These are phyloP conservation scores for Diarsia rubi DNA, from an alignment of 2,888 invertebrate species.

Conservation along the genomic window DNA sequence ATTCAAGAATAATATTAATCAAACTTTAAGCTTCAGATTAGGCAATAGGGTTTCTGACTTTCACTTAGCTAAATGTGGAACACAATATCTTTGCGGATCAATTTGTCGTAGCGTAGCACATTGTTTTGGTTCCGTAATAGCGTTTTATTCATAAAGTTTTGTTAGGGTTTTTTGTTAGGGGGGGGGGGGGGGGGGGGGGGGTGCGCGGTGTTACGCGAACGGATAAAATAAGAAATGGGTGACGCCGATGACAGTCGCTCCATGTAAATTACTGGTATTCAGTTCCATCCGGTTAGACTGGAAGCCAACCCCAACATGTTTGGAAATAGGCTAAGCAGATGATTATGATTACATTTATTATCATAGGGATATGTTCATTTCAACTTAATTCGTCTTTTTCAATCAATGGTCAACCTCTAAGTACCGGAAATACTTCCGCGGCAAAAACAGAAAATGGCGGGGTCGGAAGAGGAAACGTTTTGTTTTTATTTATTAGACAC, in stretches of 20 bases:
- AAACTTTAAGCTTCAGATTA: neutral
- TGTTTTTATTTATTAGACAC: slow-evolving; percentile 61
- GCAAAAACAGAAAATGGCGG: slow-evolving; percentile 51
- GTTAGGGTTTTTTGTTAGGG: no score
- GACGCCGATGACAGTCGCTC: no score
- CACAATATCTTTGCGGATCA: neutral
- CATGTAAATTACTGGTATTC: no score
- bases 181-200: no score
- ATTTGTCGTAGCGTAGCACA: neutral
- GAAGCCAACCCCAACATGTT: no score
- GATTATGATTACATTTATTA: neutral
- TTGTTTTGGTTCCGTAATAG: neutral
- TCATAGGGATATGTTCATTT: neutral
- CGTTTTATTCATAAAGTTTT: neutral
- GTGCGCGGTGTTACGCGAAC: no score
- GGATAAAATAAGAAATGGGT: no score
- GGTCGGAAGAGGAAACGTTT: slow-evolving; percentile 66
- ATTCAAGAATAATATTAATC: neutral
- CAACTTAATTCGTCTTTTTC: slow-evolving; percentile 11
- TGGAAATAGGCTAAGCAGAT: no score
- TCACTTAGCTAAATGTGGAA: neutral
- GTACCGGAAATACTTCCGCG: slow-evolving; percentile 54
- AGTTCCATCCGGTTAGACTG: no score
- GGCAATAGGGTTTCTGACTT: neutral
- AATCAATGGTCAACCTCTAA: slow-evolving; percentile 44